These are phyloP conservation scores for Philonicus albiceps DNA, from an alignment of 2,888 invertebrate species.

Conservation along the genomic window DNA sequence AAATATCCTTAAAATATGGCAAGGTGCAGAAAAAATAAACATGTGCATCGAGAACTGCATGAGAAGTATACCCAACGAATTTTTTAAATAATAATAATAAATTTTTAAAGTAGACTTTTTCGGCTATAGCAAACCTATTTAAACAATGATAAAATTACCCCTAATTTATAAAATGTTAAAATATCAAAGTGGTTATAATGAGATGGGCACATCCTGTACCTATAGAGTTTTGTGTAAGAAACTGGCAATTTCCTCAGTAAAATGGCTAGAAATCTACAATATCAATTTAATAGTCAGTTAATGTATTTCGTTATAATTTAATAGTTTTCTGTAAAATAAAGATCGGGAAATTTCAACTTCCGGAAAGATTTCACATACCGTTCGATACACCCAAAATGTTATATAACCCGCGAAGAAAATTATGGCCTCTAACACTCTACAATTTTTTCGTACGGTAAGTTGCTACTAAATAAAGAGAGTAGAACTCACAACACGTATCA, in stretches of 20 bases:
- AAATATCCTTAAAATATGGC: too few relatives aligned
- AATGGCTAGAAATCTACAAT: neutral
- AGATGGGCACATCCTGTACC: too few relatives aligned
- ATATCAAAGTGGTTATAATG: too few relatives aligned
- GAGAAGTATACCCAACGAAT: too few relatives aligned
- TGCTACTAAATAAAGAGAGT: neutral
- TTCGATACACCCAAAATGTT: neutral
- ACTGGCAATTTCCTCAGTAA: neutral
- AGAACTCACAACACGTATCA: neutral
- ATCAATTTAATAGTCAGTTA: neutral
- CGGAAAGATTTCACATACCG: neutral
- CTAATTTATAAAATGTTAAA: too few relatives aligned
- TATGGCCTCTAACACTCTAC: neutral
- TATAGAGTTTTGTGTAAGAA: too few relatives aligned
- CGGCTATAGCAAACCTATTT: too few relatives aligned
- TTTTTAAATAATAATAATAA: too few relatives aligned
- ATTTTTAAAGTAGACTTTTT: too few relatives aligned
- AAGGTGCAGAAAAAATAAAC: too few relatives aligned
- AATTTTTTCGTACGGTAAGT: neutral
- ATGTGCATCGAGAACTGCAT: too few relatives aligned
- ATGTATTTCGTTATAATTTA: neutral
- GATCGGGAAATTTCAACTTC: neutral
- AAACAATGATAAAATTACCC: too few relatives aligned
- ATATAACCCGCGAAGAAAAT: neutral
- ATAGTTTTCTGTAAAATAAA: neutral